These are phyloP conservation scores for Leucosticte australis DNA, from an alignment of 2,113 vertebrate species.

Conservation along the genomic window DNA sequence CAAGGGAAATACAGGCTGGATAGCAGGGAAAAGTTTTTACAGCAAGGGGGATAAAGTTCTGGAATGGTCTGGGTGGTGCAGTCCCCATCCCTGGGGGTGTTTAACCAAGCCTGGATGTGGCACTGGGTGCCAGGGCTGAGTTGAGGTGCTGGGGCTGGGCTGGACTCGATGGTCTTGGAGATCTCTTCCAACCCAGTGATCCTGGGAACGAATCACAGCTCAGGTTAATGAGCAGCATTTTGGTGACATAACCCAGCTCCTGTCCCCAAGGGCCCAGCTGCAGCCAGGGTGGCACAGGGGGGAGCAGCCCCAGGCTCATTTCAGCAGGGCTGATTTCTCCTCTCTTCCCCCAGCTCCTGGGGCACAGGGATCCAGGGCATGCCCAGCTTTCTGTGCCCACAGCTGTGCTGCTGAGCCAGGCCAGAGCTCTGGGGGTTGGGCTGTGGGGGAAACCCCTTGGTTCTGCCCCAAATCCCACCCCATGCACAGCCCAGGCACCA, in stretches of 20 bases:
- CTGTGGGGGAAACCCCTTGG: not conserved
- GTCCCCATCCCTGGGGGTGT: no score
- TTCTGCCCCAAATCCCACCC: not conserved
- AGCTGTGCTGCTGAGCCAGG: not conserved
- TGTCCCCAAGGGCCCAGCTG: not conserved
- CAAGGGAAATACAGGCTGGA: no score
- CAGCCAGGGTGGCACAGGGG: not conserved
- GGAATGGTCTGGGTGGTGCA: no score
- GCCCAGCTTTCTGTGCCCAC: not conserved
- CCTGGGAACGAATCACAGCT: not conserved
- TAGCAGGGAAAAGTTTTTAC: no score
- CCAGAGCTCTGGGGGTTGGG: not conserved
- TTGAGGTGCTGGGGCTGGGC: no score
- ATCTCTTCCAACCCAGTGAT: not conserved
- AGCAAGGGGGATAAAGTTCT: no score
- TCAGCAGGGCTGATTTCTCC: not conserved
- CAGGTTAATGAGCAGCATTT: not conserved
- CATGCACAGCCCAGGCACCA: not conserved
- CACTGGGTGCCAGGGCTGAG: no score
- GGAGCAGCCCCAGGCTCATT: not conserved
- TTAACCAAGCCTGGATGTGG: no score
- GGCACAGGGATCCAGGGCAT: not conserved
- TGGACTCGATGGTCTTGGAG: not conserved
- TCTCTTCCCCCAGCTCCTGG: not conserved
- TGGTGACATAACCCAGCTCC: not conserved